phyloP scores from a whole-genome alignment of 2,797 vertebrate species.

The Rhincodon typus region DNA sequence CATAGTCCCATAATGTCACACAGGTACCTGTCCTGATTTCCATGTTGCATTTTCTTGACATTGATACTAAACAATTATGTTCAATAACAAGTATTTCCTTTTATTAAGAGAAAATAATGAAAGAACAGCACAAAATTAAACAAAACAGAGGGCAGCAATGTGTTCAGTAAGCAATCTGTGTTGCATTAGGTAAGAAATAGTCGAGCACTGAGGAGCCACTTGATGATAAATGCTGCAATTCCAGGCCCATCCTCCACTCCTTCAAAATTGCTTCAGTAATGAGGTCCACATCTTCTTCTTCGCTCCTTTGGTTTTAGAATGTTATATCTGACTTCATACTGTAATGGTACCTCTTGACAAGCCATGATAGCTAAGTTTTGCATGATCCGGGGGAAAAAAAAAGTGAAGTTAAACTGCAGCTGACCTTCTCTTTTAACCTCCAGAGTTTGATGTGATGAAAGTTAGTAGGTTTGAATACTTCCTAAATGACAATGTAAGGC shows the following conservation, averaged over 20 bases:
- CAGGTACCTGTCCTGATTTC: too few species aligned
- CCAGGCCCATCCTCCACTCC: background rate
- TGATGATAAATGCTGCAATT: background rate
- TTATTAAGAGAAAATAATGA: background rate
- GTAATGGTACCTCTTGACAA: background rate
- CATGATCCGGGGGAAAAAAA: background rate
- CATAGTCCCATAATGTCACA: too few species aligned
- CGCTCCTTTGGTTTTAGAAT: background rate
- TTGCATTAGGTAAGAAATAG: background rate
- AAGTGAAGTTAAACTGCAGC: conserved; percentile 11
- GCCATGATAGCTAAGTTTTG: background rate
- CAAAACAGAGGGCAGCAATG: background rate
- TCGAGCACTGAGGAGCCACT: background rate
- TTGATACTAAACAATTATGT: background rate
- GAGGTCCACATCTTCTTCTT: background rate
- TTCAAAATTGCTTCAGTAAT: background rate
- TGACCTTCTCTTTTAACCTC: background rate
- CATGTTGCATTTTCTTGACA: too few species aligned
- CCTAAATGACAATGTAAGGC: background rate
- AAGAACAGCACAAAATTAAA: background rate
- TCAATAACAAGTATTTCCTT: background rate
- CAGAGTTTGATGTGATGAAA: background rate
- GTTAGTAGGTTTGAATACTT: conserved; percentile 1
- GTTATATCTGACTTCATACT: background rate
- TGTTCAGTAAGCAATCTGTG: background rate